Evolutionary conservation across 2,113 vertebrate species (phyloP), one percentile per base, ranked within the genome.

Genomic region (Engystomops pustulosus): DNA sequence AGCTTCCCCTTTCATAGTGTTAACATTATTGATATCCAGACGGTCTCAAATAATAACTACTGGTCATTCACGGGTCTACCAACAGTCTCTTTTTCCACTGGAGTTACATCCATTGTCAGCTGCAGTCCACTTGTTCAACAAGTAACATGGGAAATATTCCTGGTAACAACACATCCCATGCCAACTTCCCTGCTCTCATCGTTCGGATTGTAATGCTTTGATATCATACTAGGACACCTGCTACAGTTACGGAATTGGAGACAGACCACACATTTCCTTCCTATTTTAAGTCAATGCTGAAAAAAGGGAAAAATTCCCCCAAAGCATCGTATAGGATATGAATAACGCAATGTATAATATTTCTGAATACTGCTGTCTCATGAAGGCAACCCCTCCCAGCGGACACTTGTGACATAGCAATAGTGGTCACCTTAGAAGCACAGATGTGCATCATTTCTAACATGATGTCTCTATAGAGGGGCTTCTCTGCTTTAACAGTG

Each of bases 161-260:
- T 38, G 17, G 20, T 14, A n/a, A 45, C 3, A 45, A 69, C 36
- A 45, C 23, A 14, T 47, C 38, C 38, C 14, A 17, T 17, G 27
- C 7, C 32, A 27, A 32, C 55, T 10, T 65, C 25, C 60, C 60
- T 17, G 27, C 30, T 23, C 69, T 27, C 38, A 45, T 45, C 5
- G 23, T n/a, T 2, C 23, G 47, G 41, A 72, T 72, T 25, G 10
- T 44, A 23, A 72, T 47, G 69, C 41, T 72, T n/a, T 72, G 38
- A 72, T 72, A 45, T 44, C 38, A 45, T 38, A 9, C 32, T 38
- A 20, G 10, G 69, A 72, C 69, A 72, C 69, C 69, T 47, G 41
- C 69, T 72, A 45, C 38, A 47, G 41, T 47, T 72, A 25, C 69
- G 47, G 69, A 7, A 17, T 9, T 25, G 69, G 69, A 4, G 69